phyloP scores from a whole-genome alignment of 2,113 vertebrate genomes.

The Alosa alosa region DNA sequence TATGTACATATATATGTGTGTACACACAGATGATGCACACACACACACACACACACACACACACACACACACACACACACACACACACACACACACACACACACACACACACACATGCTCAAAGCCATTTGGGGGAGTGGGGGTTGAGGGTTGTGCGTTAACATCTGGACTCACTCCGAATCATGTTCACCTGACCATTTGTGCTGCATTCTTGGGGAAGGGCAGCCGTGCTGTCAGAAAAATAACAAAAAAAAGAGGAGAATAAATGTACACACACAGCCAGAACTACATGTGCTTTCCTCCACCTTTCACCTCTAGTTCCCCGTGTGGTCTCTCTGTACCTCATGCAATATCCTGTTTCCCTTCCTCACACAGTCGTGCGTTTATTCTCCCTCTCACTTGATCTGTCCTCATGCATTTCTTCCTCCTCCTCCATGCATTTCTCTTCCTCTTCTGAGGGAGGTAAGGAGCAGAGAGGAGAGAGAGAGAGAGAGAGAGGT shows the following conservation, averaged over 20 bases:
- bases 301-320: background rate
- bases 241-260: background rate
- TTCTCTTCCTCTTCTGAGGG: constrained; percentile 33
- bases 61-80: background rate
- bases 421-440: background rate
- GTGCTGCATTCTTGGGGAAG: background rate
- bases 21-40: background rate
- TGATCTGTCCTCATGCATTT: too few species aligned
- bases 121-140: background rate
- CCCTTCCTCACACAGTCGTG: background rate
- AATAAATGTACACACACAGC: background rate
- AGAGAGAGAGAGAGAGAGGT: background rate
- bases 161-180: constrained; percentile 45
- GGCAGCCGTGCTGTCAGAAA: background rate
- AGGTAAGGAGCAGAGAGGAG: constrained; percentile 8
- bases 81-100: background rate
- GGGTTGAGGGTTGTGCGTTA: constrained; percentile 8
- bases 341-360: background rate
- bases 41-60: too few species aligned
- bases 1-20: too few species aligned
- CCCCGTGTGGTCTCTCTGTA: background rate
- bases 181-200: constrained; percentile 34
- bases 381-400: background rate
- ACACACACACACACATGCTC: background rate
- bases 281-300: background rate